phyloP scores from a whole-genome alignment of 2,797 vertebrate species.

The Aldrovandia affinis region DNA sequence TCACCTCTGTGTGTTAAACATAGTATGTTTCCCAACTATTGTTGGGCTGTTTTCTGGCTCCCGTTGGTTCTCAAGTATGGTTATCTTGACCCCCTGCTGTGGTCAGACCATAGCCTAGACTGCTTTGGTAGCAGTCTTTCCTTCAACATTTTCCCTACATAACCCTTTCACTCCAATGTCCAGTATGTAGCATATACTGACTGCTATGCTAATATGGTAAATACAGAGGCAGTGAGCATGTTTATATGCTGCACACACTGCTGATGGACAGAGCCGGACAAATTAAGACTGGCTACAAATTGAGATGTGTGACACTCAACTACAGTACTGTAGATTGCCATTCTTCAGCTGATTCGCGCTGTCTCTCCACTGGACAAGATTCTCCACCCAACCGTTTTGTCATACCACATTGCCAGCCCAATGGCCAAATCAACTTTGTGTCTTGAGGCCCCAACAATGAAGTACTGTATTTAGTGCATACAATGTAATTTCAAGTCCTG shows the following conservation, averaged over 20 bases:
- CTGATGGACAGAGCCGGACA: neutral
- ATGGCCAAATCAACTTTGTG: constrained; percentile 4
- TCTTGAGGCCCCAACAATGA: neutral
- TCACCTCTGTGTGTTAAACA: neutral
- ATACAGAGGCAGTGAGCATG: neutral
- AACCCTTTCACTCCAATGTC: neutral
- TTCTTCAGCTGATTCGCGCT: neutral
- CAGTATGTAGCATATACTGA: neutral
- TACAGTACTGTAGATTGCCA: neutral
- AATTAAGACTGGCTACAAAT: neutral
- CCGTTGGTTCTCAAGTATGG: neutral
- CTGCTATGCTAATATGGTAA: neutral
- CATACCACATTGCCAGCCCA: neutral
- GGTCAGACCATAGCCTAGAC: neutral
- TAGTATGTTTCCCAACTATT: neutral
- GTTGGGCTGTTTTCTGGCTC: neutral
- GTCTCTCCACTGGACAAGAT: neutral
- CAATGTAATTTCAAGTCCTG: constrained; percentile 28
- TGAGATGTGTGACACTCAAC: neutral
- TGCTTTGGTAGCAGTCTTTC: neutral
- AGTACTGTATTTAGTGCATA: constrained; percentile 28
- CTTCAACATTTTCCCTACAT: neutral
- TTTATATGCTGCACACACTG: neutral
- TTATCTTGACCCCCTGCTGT: neutral
- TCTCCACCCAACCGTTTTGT: neutral